Evolutionary conservation across 2,113 vertebrate species (phyloP).

Genomic region (Platysteira castanea): DNA sequence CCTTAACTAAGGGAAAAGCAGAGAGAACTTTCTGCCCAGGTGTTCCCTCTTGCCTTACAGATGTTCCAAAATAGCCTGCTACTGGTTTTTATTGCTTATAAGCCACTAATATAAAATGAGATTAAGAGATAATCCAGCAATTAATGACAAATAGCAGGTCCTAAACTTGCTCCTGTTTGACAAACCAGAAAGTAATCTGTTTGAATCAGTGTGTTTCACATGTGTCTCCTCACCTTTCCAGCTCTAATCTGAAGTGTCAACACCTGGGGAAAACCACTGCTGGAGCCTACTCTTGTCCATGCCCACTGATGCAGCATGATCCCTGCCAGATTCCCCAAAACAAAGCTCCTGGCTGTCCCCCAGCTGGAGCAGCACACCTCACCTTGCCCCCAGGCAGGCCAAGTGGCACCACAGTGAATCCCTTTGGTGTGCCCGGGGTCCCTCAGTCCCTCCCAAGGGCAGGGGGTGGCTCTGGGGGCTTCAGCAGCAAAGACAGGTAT

Average conservation of each 20-base stretch:
- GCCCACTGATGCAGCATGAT: not conserved
- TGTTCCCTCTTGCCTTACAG: not conserved
- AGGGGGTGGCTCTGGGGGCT: not conserved
- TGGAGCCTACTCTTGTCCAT: not conserved
- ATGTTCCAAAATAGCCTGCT: constrained; percentile 13
- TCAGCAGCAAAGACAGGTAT: not conserved
- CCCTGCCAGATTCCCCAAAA: not conserved
- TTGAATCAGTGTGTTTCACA: constrained; percentile 32
- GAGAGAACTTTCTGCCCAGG: not conserved
- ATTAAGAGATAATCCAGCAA: constrained; percentile 61
- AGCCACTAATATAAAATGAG: constrained; percentile 25
- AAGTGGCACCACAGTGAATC: not conserved
- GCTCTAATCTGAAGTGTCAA: constrained; percentile 55
- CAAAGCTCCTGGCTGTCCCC: not conserved
- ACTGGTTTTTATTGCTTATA: constrained; percentile 7
- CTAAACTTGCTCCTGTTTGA: constrained; percentile 16
- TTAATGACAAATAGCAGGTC: constrained; percentile 37
- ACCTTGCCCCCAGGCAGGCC: not conserved
- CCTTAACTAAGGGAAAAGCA: not conserved
- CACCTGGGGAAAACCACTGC: not conserved
- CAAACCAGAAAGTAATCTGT: constrained; percentile 27
- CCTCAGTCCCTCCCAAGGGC: not conserved
- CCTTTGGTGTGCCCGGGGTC: not conserved
- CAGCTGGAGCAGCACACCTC: not conserved
- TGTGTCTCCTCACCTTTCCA: constrained; percentile 4